Base-by-base conservation (phyloP, 2,113 vertebrate genomes). In the Cyphomyrus plagiostoma region DNA sequence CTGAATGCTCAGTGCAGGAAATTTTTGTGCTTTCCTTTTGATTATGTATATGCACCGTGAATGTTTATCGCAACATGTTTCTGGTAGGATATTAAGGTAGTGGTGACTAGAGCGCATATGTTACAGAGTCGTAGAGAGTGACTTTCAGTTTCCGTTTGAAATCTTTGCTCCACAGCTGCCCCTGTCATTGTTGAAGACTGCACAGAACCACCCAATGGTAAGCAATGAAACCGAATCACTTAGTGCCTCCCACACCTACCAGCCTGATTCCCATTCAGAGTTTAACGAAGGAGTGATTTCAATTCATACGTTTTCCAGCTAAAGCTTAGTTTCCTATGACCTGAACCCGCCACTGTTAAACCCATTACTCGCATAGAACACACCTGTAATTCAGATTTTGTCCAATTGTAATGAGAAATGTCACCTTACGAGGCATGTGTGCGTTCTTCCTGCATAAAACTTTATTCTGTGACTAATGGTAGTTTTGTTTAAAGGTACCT, bases 131-230 rank as follows among this genome's bases (percentile, higher is more conserved):
- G n/a, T 26, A 66, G n/a, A 66, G n/a, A 30, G n/a, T 83, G 15
- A 83, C 17, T 83, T 35, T 35, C 0, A 70, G n/a, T 35, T 45
- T 84, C n/a, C 39, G 17, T 48, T 84, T 23, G 21, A 84, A 8
- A 46, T 84, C 19, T 70, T 92, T 91, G 56, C 62, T 93, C 89
- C 91, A 5, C 92, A 99, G 98, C 96, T 99, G 90, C 98, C 98
- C 0, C 90, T 99, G 52, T 99, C 98, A 0, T 94, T 99, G 90
- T 91, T 99, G 94, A 99, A 99, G 94, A 99, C 98, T 0, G 98
- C 98, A 1, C 98, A 99, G 96, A 99, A 99, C 94, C 98, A 99
- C 91, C 98, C 98, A 0, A 99, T 99, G 98, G 98, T 99, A 93
- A 97, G 97, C 15, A 48, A 84, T 84, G 21, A 48, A 87, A 53